Conservation (phyloP, 2,113 vertebrate species). For the Pelvicachromis taeniatus region DNA sequence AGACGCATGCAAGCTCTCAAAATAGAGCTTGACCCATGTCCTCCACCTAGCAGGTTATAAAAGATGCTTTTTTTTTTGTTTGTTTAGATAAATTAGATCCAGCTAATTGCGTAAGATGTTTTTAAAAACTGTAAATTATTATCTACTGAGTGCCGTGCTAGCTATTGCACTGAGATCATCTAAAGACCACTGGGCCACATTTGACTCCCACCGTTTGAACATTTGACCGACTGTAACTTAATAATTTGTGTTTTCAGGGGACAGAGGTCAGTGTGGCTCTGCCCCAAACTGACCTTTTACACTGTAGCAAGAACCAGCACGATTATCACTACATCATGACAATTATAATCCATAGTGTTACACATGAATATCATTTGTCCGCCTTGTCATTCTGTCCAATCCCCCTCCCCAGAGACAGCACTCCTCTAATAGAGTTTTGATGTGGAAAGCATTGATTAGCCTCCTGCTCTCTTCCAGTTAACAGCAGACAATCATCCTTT, state of each 20-base stretch:
- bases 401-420: neutral
- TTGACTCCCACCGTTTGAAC: conserved; percentile 17
- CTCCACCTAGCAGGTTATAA: conserved; percentile 17
- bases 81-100: conserved; percentile 37
- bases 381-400: neutral
- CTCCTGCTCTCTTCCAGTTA: conserved; percentile 33
- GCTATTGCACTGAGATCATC: conserved; percentile 36
- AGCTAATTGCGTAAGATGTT: conserved; percentile 4
- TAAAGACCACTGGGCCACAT: conserved; percentile 55
- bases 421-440: conserved; percentile 52
- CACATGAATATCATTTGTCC: conserved; percentile 65
- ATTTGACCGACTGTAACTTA: conserved; percentile 12
- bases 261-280: conserved; percentile 13
- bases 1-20: conserved; percentile 34
- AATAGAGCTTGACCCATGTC: conserved; percentile 38
- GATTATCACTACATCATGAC: conserved; percentile 61
- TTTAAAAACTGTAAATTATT: conserved; percentile 45
- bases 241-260: conserved; percentile 30
- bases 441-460: conserved; percentile 60
- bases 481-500: conserved; percentile 49
- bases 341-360: conserved; percentile 60
- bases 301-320: neutral
- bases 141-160: neutral
- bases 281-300: conserved; percentile 38
- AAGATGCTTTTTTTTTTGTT: conserved; percentile 8